Percentiles rank a stretch among this genome's conserved stretches.
These are phyloP conservation scores for Rhabdomys dilectus DNA, from an alignment of 2,113 vertebrate genomes.

Conservation along the genomic window DNA sequence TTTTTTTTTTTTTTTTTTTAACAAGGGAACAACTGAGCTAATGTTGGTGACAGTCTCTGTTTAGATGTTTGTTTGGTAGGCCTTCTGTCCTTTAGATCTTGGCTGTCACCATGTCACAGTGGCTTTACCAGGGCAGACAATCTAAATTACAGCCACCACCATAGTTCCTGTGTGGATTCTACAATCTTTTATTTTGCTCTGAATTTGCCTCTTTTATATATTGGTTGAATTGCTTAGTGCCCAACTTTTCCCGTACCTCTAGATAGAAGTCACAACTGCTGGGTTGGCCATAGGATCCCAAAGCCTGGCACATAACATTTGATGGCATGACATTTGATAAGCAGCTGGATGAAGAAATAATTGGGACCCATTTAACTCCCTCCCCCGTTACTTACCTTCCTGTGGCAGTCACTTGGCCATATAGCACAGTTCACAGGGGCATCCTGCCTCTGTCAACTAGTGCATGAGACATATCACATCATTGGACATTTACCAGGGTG, in stretches of 20 bases:
- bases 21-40: not conserved
- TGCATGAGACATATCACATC: not conserved
- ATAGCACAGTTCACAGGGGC: not conserved
- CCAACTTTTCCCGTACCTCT: not conserved
- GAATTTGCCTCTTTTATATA: slow-evolving; percentile 3
- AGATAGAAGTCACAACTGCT: not conserved
- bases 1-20: not conserved
- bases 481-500: not conserved
- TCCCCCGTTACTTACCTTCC: not conserved
- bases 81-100: slow-evolving; percentile 23
- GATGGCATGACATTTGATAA: not conserved
- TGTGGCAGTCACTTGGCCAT: not conserved
- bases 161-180: not conserved
- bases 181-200: not conserved
- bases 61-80: not conserved
- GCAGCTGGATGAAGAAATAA: slow-evolving; percentile 32
- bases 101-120: not conserved
- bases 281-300: not conserved
- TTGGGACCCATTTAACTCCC: not conserved
- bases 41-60: not conserved
- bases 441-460: slow-evolving; percentile 2
- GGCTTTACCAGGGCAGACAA: not conserved
- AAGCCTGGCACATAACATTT: not conserved
- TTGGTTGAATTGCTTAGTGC: slow-evolving; percentile 12
- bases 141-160: not conserved